Evolutionary conservation across 2,888 invertebrate genomes (phyloP), one percentile per base, ranked within the genome.

Genomic region (Incurvaria masculella): DNA sequence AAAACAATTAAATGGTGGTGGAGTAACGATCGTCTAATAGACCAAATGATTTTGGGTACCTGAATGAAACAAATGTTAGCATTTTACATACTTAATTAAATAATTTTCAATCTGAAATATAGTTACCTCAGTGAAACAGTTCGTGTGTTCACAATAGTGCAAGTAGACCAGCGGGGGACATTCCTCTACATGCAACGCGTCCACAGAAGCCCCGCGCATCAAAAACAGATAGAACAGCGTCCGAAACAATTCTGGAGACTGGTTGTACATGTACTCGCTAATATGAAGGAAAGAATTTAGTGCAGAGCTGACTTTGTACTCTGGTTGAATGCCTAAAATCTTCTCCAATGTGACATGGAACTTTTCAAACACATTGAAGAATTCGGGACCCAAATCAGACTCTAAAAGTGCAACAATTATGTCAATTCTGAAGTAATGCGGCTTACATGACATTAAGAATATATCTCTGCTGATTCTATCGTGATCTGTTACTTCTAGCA

Each of bases 151-250:
- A 51, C 65, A 62, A 52, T 66, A 68, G 55, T 74, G 74, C 48
- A 73, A 61, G 52, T 72, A 75, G 6, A 74, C 74, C 19, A 79
- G 55, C 2, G 79, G 78, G 38, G 79, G 78, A 54, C 78, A 78
- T 57, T 79, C 75, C 55, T 64, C 62, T 40, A 57, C 52, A 55
- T 65, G 57, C n/a, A 59, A 50, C 21, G 72, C 66, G 65, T 79
- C 65, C 4, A 75, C 72, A 43, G 63, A 55, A 4, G 72, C 66
- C 18, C 79, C 79, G 57, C 69, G 64, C 58, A 65, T 66, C 1
- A 79, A 58, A 49, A 74, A 68, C 46, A 74, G 61, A 57, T 69
- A 65, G 50, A 79, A 69, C 45, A 69, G 68, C 49, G 72, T 68
- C 50, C 50, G 59, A 52, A 76, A 78, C 44, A 67, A 69, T 17